Evolutionary conservation across 2,113 vertebrate species (phyloP).

Genomic region (Ptilorrhoa leucosticta): DNA sequence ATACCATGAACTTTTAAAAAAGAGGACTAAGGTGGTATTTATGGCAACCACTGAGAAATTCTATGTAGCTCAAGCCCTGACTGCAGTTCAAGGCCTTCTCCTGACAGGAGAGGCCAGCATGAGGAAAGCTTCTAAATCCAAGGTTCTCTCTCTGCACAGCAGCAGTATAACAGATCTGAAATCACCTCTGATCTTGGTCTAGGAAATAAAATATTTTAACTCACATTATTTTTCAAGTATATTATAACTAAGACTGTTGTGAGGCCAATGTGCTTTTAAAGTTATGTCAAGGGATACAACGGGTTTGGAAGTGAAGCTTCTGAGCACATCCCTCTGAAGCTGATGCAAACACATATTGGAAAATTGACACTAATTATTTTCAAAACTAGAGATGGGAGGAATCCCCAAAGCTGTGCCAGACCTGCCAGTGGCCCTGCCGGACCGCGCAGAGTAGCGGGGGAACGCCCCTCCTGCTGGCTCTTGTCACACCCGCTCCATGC

Average conservation of each 20-base stretch:
- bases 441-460: slow-evolving; percentile 87
- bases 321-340: background rate
- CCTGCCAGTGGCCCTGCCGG: slow-evolving; percentile 97
- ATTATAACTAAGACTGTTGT: background rate
- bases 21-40: background rate
- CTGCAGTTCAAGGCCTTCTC: background rate
- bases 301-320: background rate
- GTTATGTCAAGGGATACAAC: background rate
- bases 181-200: background rate
- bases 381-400: background rate
- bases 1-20: background rate
- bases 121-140: background rate
- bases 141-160: background rate
- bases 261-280: rapidly evolving
- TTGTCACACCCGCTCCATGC: slow-evolving; percentile 77
- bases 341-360: rapidly evolving
- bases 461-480: slow-evolving; percentile 84
- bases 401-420: background rate
- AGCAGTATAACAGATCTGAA: background rate
- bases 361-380: background rate
- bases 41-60: background rate
- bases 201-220: background rate
- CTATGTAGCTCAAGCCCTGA: background rate
- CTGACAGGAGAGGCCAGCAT: background rate
- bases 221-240: background rate